Percentiles rank a stretch among this genome's conserved stretches.
Evolutionary conservation across 2,113 vertebrate genomes (phyloP).

Genomic region (Terrapene triunguis): DNA sequence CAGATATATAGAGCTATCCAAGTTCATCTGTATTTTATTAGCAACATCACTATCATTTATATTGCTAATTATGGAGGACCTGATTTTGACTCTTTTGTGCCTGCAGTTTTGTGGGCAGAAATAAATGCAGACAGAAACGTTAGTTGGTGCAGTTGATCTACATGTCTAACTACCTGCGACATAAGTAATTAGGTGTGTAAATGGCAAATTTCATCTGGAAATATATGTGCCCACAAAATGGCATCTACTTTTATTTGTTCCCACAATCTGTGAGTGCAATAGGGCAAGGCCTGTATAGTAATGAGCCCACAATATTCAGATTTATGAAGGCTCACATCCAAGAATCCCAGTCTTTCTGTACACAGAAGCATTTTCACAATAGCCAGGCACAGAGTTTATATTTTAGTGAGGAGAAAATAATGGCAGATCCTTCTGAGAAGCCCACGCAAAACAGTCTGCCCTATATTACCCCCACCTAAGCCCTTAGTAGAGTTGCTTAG

Average conservation of each 20-base stretch:
- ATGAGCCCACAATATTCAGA: neutral
- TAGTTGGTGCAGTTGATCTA: neutral
- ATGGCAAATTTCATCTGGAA: neutral
- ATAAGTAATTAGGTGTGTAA: neutral
- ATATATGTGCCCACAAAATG: neutral
- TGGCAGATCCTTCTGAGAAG: neutral
- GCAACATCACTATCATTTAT: neutral
- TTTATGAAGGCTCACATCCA: neutral
- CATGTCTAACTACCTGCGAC: neutral
- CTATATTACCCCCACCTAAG: neutral
- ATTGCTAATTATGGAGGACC: neutral
- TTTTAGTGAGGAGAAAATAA: neutral
- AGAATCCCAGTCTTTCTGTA: neutral
- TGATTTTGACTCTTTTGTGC: neutral
- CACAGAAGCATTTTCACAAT: neutral
- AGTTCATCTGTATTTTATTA: slow-evolving; percentile 11
- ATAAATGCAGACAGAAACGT: neutral
- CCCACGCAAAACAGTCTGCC: neutral
- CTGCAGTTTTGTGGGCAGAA: neutral
- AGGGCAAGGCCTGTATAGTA: neutral
- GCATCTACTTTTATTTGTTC: neutral
- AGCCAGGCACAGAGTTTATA: neutral
- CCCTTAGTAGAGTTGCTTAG: neutral
- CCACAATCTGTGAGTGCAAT: neutral
- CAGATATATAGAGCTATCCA: neutral